Conservation (phyloP, 2,888 invertebrate genomes). For the Dynastes maya region DNA sequence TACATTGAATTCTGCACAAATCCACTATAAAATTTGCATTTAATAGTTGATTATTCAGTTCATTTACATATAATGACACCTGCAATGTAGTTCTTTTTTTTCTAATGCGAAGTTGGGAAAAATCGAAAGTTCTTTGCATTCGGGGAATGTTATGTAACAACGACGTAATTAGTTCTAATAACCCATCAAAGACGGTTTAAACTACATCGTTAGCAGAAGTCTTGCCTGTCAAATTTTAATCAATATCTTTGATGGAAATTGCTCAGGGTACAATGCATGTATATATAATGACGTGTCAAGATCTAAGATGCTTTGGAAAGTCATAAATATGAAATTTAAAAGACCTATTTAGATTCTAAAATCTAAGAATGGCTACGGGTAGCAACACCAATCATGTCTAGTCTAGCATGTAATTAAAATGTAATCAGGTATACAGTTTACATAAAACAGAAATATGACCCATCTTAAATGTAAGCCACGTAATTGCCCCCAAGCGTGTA, state of each 20-base stretch:
- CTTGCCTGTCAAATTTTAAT: conserved; percentile 17
- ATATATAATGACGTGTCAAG: background rate
- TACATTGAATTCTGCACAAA: conserved; percentile 12
- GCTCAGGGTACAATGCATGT: background rate
- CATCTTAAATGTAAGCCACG: too few relatives aligned
- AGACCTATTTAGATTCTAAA: too few relatives aligned
- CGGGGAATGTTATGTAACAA: background rate
- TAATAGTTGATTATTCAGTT: conserved; percentile 26
- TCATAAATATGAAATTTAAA: too few relatives aligned
- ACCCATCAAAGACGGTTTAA: too few relatives aligned
- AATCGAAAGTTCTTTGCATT: background rate
- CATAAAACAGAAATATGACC: too few relatives aligned
- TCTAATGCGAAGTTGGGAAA: background rate
- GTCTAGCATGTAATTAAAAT: too few relatives aligned
- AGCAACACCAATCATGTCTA: too few relatives aligned
- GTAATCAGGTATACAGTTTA: too few relatives aligned
- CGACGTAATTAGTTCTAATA: too few relatives aligned
- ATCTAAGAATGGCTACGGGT: too few relatives aligned
- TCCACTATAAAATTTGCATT: conserved; percentile 34
- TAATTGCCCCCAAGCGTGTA: too few relatives aligned
- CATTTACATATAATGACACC: conserved; percentile 31
- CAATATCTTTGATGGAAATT: conserved; percentile 1
- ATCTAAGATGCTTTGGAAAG: too few relatives aligned
- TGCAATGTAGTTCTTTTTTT: background rate
- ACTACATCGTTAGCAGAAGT: background rate